A percentile compares a stretch with the other conserved stretches of the same genome.
Conservation (phyloP, 1,140 invertebrate species). For the Caerostris extrusa region DNA sequence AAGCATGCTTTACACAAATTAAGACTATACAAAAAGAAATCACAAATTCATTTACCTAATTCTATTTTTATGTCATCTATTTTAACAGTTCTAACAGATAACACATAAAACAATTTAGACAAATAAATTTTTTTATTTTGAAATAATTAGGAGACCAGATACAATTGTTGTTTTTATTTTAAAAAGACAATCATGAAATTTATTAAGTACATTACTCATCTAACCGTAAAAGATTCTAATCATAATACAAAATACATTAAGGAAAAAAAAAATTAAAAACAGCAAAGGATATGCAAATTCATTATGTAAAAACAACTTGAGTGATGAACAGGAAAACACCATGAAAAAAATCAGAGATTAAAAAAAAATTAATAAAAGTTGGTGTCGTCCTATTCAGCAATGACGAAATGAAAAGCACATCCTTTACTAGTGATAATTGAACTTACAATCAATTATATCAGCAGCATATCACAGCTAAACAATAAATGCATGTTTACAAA, state of each 20-base stretch:
- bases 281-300: constrained; percentile 47
- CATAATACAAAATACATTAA: constrained; percentile 44
- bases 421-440: constrained; percentile 34
- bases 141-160: neutral
- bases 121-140: constrained; percentile 17
- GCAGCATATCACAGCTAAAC: constrained; percentile 72
- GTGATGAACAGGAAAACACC: constrained; percentile 33
- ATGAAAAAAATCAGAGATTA: neutral
- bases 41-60: too few relatives aligned
- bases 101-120: neutral
- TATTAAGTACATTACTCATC: neutral
- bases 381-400: neutral
- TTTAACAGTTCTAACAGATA: too few relatives aligned
- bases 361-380: neutral
- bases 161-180: constrained; percentile 3
- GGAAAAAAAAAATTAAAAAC: neutral
- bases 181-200: neutral
- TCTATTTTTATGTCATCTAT: too few relatives aligned
- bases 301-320: neutral
- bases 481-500: constrained; percentile 72
- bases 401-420: constrained; percentile 44
- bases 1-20: too few relatives aligned
- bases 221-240: constrained; percentile 37
- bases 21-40: too few relatives aligned
- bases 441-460: constrained; percentile 51